Base-by-base conservation (phyloP, 2,113 vertebrate genomes). In the Halichoeres trimaculatus region DNA sequence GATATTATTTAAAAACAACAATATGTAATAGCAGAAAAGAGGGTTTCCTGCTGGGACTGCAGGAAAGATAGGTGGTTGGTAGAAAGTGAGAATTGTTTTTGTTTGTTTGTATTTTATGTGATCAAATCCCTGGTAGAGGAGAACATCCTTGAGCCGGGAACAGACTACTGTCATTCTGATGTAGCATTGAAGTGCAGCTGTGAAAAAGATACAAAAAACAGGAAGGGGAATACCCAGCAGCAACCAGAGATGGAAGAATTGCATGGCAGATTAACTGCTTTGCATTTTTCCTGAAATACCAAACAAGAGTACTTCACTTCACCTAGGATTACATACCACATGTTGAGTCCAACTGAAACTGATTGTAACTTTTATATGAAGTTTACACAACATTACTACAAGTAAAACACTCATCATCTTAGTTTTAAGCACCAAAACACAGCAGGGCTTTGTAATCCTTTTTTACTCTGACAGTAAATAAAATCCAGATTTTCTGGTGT, bases 1-100 rank as follows among this genome's bases (percentile, higher is more conserved):
- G 50, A 62, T 43, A 34, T 56, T 47, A 71, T 71, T 58, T 68
- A 47, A 40, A 59, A 45, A 26, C 50, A 38, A 68, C 20, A 20
- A n/a, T 43, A 57, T 40, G 30, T 40, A 71, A 40, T 64, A 22
- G 30, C 6, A 55, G 48, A 53, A 17, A 26, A 67, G 43, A 23
- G 41, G 50, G 34, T 81, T 68, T 66, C 34, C 35, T 83, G 55
- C 58, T 69, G 69, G 52, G 53, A 62, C 52, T 61, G 45, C 43
- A 63, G 86, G 71, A 62, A 73, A 48, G 78, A 78, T 86, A 85
- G 65, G 54, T 76, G 63, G 17, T 48, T 48, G 50, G 58, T 68
- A 76, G 58, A 64, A 86, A 58, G 63, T 53, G 10, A 78, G 74
- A 78, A 82, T 55, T 82, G 83, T 65, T 81, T 66, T 78, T n/a